A percentile compares a stretch with the other conserved stretches of the same genome.
Conservation (phyloP, 2,113 vertebrate genomes). For the Asarcornis scutulata region DNA sequence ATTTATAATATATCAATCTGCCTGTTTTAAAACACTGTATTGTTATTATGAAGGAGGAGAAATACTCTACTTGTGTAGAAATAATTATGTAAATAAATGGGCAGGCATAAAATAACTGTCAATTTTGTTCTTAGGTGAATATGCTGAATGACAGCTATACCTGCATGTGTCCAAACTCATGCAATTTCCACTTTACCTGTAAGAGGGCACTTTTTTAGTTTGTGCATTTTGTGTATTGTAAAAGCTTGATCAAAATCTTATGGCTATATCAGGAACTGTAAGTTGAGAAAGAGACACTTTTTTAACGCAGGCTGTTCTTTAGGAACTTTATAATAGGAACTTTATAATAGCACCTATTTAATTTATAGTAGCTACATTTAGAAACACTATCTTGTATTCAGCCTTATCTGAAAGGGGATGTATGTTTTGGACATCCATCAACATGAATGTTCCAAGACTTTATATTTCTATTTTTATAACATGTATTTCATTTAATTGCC, state of each 20-base stretch:
- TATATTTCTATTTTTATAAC: not conserved
- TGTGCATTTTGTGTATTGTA: not conserved
- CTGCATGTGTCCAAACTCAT: not conserved
- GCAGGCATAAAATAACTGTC: not conserved
- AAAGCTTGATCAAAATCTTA: not conserved
- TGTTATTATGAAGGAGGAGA: constrained; percentile 22
- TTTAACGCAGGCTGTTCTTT: not conserved
- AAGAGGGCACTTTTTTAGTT: not conserved
- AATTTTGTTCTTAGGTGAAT: constrained; percentile 42
- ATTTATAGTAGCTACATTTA: not conserved
- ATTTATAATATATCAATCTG: constrained; percentile 32
- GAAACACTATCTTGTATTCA: not conserved
- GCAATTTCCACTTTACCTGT: not conserved
- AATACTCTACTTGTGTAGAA: constrained; percentile 7
- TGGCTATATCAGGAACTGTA: not conserved
- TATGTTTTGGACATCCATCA: not conserved
- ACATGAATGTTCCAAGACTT: not conserved
- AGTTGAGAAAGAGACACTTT: not conserved
- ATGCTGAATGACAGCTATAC: not conserved
- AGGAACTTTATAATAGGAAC: not conserved
- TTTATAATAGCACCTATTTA: not conserved
- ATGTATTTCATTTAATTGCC: not conserved
- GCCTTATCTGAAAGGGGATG: not conserved
- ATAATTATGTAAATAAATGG: constrained; percentile 42
- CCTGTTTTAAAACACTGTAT: constrained; percentile 25